These are phyloP conservation scores for Drosophila falleni DNA, from an alignment of 2,888 invertebrate species.

Conservation along the genomic window DNA sequence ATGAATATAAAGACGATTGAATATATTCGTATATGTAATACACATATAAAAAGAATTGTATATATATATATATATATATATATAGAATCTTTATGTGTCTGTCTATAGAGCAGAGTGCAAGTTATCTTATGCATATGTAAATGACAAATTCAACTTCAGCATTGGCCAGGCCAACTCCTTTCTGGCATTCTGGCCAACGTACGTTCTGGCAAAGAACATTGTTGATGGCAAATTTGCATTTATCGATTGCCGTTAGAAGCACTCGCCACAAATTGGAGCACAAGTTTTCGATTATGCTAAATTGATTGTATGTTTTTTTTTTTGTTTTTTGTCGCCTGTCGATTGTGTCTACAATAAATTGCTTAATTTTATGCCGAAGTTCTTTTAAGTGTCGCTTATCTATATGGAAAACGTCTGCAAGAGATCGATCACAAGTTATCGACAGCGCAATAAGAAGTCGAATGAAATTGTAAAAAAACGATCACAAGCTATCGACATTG, in stretches of 20 bases:
- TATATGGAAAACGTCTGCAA: not conserved
- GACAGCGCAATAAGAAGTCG: not conserved
- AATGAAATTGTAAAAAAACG: not conserved
- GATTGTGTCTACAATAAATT: slow-evolving; percentile 37
- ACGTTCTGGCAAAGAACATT: slow-evolving; percentile 8
- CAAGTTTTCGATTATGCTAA: slow-evolving; percentile 34
- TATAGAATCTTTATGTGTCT: slow-evolving; percentile 10
- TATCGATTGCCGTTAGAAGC: slow-evolving; percentile 56
- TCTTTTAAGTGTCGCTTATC: slow-evolving; percentile 14
- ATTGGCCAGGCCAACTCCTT: slow-evolving; percentile 10
- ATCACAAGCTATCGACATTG: not conserved
- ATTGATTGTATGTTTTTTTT: slow-evolving; percentile 19
- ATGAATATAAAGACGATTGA: slow-evolving; percentile 25
- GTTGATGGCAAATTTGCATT: slow-evolving; percentile 51
- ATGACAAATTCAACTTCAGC: slow-evolving; percentile 5
- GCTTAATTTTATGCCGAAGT: slow-evolving; percentile 22
- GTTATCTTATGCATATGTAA: slow-evolving; percentile 21
- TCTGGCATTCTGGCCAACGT: slow-evolving; percentile 12
- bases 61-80: not conserved
- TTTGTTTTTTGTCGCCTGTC: slow-evolving; percentile 8
- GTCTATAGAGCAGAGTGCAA: slow-evolving; percentile 17
- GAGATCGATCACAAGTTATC: slow-evolving; percentile 4
- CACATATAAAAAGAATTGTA: no score
- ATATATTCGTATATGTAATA: not conserved
- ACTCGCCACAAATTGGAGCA: slow-evolving; percentile 51